These are phyloP conservation scores for Brachionus plicatilis DNA, from an alignment of 1,140 invertebrate species.

Conservation along the genomic window DNA sequence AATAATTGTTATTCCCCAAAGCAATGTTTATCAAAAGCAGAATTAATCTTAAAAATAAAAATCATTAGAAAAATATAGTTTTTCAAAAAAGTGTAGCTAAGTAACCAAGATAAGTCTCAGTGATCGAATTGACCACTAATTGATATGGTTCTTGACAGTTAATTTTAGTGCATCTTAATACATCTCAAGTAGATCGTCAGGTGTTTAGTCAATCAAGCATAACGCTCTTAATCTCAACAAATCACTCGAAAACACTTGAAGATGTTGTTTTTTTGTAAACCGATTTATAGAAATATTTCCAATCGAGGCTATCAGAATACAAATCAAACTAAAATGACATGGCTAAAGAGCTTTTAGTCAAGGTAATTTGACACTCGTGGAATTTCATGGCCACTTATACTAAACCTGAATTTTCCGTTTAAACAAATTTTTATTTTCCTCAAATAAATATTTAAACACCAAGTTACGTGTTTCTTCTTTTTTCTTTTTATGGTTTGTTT, in stretches of 20 bases:
- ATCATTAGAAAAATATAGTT: not conserved
- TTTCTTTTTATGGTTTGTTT: not conserved
- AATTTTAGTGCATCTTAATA: not conserved
- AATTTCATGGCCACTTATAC: not conserved
- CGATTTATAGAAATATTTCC: not conserved
- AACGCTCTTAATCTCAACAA: not conserved
- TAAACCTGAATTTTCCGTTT: constrained; percentile 10
- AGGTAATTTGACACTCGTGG: not conserved
- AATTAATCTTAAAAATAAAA: not conserved
- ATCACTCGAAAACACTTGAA: constrained; percentile 18
- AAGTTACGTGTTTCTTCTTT: constrained; percentile 12
- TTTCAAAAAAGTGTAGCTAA: not conserved
- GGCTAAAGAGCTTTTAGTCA: not conserved
- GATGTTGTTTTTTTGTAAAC: not conserved
- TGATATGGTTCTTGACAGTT: constrained; percentile 9
- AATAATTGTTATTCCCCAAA: not conserved
- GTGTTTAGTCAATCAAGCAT: constrained; percentile 25
- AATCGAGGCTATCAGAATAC: constrained; percentile 9
- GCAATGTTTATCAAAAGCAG: not conserved
- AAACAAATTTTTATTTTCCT: not conserved
- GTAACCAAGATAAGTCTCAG: not conserved
- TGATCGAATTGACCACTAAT: not conserved
- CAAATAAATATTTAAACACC: constrained; percentile 2
- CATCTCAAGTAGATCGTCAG: constrained; percentile 20
- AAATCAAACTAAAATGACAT: constrained; percentile 24